Percentiles rank a stretch among this genome's conserved stretches.
Conservation (phyloP, 2,113 vertebrate genomes). For the Oreocharis arfaki region DNA sequence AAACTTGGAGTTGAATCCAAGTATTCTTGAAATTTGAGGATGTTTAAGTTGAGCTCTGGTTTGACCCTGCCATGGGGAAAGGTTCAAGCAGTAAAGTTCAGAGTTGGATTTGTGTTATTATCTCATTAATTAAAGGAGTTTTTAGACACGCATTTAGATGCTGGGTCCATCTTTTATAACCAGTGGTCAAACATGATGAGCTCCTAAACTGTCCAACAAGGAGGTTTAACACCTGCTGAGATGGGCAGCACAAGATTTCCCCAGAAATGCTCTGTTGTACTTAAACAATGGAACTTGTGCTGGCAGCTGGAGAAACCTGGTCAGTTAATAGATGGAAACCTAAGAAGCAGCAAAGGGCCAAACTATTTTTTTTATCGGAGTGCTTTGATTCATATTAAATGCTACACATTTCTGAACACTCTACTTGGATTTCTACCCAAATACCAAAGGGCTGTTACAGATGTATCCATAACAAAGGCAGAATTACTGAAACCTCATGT, state of each 20-base stretch:
- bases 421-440: slow-evolving; percentile 30
- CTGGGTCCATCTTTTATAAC: background rate
- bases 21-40: slow-evolving; percentile 18
- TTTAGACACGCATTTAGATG: background rate
- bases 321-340: slow-evolving; percentile 20
- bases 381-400: slow-evolving; percentile 38
- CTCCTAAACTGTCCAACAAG: background rate
- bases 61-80: background rate
- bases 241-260: background rate
- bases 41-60: background rate
- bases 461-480: slow-evolving; percentile 14
- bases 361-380: background rate
- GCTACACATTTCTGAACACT: slow-evolving; percentile 7
- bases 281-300: background rate
- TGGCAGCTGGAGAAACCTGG: slow-evolving; percentile 48
- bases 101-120: background rate
- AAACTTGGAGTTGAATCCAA: background rate
- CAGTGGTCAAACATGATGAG: background rate
- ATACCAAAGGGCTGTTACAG: background rate
- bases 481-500: slow-evolving; percentile 31
- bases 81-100: background rate
- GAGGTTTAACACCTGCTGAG: background rate
- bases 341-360: slow-evolving; percentile 7
- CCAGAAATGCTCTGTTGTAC: background rate
- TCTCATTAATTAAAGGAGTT: background rate